phyloP scores from a whole-genome alignment of 2,113 vertebrate species.

The Thalassarche chlororhynchos region DNA sequence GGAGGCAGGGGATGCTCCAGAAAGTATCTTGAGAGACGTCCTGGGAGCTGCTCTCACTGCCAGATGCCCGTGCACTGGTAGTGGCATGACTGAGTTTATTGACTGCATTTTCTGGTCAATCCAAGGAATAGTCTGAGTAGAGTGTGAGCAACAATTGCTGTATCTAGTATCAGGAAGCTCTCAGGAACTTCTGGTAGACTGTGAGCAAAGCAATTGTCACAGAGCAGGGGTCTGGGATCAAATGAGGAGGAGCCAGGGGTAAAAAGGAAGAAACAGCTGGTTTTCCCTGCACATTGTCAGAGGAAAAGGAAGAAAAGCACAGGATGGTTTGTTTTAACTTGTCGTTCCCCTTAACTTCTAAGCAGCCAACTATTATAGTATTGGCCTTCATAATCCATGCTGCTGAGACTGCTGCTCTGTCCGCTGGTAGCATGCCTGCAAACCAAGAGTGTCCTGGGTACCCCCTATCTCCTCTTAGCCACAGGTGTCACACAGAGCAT shows the following conservation, averaged over 20 bases:
- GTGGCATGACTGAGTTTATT: not conserved
- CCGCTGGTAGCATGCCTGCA: not conserved
- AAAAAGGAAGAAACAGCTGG: not conserved
- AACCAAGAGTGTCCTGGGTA: not conserved
- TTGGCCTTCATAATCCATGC: not conserved
- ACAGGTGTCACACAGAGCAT: not conserved
- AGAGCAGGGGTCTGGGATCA: not conserved
- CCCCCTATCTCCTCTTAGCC: too few relatives aligned
- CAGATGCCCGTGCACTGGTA: not conserved
- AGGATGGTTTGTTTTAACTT: not conserved
- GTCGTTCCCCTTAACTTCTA: not conserved
- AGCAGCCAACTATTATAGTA: not conserved
- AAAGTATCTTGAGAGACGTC: not conserved
- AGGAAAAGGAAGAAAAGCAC: not conserved
- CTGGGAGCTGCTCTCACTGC: not conserved
- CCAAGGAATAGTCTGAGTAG: not conserved
- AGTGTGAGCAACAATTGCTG: too few relatives aligned
- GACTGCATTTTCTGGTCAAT: not conserved
- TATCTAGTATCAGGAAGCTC: not conserved
- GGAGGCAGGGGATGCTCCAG: not conserved
- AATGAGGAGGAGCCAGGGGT: not conserved
- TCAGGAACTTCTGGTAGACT: not conserved
- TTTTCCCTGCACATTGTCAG: not conserved
- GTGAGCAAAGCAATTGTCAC: not conserved
- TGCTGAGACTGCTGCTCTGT: not conserved